phyloP scores from a whole-genome alignment of 2,113 vertebrate species.

The Archocentrus centrarchus region DNA sequence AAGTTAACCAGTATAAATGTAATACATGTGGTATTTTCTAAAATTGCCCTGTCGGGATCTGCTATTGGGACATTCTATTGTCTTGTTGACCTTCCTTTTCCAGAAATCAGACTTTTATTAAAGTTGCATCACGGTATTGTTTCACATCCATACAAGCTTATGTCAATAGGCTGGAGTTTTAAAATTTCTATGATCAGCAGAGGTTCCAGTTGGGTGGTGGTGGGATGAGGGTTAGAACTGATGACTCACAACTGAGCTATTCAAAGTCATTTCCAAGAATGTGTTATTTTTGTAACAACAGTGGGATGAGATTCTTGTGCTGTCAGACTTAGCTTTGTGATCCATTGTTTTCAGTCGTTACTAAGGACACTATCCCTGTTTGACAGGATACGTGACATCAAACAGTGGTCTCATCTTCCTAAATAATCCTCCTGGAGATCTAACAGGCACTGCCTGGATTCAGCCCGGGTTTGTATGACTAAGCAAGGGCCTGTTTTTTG shows the following conservation, averaged over 20 bases:
- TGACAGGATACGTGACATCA: conserved; percentile 55
- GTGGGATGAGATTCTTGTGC: conserved; percentile 45
- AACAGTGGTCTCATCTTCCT: conserved; percentile 40
- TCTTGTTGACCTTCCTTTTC: background rate
- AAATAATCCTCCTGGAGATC: conserved; percentile 37
- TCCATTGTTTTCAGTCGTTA: conserved; percentile 66
- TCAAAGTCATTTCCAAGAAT: conserved; percentile 65
- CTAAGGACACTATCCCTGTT: conserved; percentile 68
- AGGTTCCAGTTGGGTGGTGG: conserved; percentile 15
- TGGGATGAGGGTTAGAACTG: conserved; percentile 23
- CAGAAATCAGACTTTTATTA: background rate
- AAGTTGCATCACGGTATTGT: conserved; percentile 11
- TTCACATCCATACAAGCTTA: background rate
- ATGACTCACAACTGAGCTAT: conserved; percentile 63
- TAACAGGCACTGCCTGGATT: conserved; percentile 21
- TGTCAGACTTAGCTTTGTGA: conserved; percentile 47
- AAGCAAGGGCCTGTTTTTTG: conserved; percentile 21
- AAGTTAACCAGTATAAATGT: background rate
- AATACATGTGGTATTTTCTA: background rate
- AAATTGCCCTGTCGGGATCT: background rate
- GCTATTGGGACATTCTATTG: too few relatives aligned
- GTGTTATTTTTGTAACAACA: conserved; percentile 71
- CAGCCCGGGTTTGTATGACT: background rate
- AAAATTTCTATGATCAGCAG: conserved; percentile 50
- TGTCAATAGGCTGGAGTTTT: background rate